Evolutionary conservation across 2,113 vertebrate genomes (phyloP), one percentile per base, ranked within the genome.

Genomic region (Mesitornis unicolor): DNA sequence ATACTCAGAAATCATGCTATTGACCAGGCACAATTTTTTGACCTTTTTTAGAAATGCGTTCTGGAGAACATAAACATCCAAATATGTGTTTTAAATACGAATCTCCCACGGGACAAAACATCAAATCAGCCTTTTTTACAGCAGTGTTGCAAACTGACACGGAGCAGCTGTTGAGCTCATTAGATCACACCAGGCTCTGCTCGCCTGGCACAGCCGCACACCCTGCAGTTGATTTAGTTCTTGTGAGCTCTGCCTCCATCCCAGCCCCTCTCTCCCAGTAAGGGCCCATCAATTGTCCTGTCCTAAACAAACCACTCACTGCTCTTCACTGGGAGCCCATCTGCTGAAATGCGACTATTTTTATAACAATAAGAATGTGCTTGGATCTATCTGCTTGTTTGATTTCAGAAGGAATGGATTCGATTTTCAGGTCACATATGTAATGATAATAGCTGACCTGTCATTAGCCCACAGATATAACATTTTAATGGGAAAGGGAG

Each of bases 121-220:
- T 90, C 71, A 93, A 61, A 81, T 83, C 64, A 57, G 16, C 6
- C 12, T 57, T 84, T n/a, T 89, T 95, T 73, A 69, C 25, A 69
- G 71, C 42, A 63, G 33, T 59, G 38, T 63, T 75, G 71, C 90
- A 90, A 60, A 74, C 15, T 82, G 89, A 95, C 84, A 84, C 45
- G n/a, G 35, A 90, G 75, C 94, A 97, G 93, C 91, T 97, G 82
- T 84, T 88, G 31, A 42, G 54, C 75, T 89, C 95, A 59, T 95
- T 87, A 93, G 78, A 95, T 90, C 73, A 11, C 78, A 47, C 47
- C 61, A 42, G 74, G 90, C 67, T 95, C 67, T 40, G n/a, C 35
- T 84, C 70, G 53, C 56, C 60, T 59, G 64, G n/a, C 65, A 60
- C 51, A 79, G 21, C 18, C 9, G 5, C 43, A 47, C 75, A 84